Conservation (phyloP, 2,797 vertebrate species). For the Sebastes oblongus region DNA sequence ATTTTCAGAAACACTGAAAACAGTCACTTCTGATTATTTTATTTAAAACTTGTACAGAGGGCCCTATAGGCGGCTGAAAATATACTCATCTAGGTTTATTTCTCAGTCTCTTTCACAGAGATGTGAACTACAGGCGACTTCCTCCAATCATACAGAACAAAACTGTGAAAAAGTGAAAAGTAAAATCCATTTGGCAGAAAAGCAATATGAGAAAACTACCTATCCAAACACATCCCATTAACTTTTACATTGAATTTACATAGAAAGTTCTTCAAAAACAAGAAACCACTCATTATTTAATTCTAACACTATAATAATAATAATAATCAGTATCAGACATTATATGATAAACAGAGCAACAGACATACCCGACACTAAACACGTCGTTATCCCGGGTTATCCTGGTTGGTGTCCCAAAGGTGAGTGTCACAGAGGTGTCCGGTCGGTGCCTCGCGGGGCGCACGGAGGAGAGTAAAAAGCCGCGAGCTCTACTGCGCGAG, state of each 20-base stretch:
- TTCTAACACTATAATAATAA: too few relatives aligned
- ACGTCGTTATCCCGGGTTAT: constrained; percentile 3
- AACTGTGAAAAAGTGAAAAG: background rate
- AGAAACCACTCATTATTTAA: background rate
- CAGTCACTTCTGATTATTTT: background rate
- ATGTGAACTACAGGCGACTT: background rate
- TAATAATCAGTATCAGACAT: too few relatives aligned
- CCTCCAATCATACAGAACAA: background rate
- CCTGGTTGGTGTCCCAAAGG: background rate
- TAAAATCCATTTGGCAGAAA: background rate
- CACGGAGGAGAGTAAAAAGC: constrained; percentile 1
- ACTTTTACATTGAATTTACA: background rate
- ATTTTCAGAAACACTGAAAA: background rate
- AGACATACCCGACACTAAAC: constrained; percentile 39
- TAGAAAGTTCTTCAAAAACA: background rate
- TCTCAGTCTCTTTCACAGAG: background rate
- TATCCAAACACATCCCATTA: background rate
- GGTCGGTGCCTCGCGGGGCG: constrained; percentile 1
- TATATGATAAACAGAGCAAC: background rate
- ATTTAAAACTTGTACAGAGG: background rate
- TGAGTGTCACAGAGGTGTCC: constrained; percentile 6
- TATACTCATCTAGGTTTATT: background rate
- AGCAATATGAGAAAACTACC: background rate
- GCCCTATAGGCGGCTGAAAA: background rate
- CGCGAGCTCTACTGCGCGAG: constrained; percentile 12